Base-by-base conservation (phyloP, 2,797 vertebrate species). In the Lutjanus campechanus region DNA sequence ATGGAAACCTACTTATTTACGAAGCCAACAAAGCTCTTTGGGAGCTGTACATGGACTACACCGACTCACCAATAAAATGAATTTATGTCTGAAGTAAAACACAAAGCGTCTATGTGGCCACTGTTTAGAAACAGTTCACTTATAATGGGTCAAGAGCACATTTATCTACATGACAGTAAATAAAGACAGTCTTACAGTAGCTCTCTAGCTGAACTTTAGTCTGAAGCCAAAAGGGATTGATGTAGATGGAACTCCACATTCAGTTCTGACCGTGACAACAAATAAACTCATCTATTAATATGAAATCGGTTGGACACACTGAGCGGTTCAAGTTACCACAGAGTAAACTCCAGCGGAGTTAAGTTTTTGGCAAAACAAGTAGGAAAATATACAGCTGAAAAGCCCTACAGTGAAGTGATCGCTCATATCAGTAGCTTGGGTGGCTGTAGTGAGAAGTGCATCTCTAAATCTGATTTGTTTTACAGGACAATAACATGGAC, bases 1-100 rank as follows among this genome's bases (percentile, higher is more conserved):
- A 5, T 47, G 13, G 16, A 73, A 75, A 63, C 11, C 12, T 25
- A 10, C 17, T 19, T 13, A 1, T 17, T 62, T 1, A 43, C 29
- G 2, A 17, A 56, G 74, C 81, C 85, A 86, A 54, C 61, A 74
- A 76, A 77, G 70, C 74, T 77, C 65, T 89, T 58, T 83, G 82
- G 29, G 22, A 72, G 60, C 71, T 44, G 63, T 29, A 17, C 41
- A 25, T 25, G 50, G n/a, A 44, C 47, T 7, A 1, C 16, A 49
- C 20, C 4, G 44, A 74, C 46, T 1, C 5, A 5, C 51, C 55
- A 63, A 8, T 66, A 19, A 73, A 64, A 64, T 2, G 40, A 22
- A 71, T 83, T 80, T 60, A 73, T 55, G 36, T 67, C 68, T 9
- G 47, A 78, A 41, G 13, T 51, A 56, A 81, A 75, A 63, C 41